Evolutionary conservation across 2,797 vertebrate genomes (phyloP).

Genomic region (Rousettus madagascariensis): DNA sequence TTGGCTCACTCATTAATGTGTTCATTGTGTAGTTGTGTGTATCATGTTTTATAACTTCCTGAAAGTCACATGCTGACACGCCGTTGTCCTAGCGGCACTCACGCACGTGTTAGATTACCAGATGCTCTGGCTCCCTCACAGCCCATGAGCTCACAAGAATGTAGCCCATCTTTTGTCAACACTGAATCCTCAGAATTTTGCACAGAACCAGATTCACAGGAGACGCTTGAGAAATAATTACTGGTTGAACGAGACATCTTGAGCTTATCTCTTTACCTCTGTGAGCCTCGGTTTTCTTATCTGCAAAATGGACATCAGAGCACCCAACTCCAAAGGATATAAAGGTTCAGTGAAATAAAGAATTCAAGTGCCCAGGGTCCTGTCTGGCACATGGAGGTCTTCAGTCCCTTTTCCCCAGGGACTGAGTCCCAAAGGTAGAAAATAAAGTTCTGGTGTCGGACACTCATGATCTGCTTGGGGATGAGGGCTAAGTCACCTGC

Average conservation of each 20-base stretch:
- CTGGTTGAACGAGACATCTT: neutral
- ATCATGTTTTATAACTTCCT: neutral
- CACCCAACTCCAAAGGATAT: neutral
- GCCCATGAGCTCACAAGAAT: neutral
- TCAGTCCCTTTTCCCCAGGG: neutral
- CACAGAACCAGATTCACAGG: neutral
- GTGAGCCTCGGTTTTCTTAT: neutral
- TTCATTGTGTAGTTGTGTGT: neutral
- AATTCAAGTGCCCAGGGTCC: neutral
- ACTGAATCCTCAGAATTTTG: neutral
- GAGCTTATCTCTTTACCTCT: neutral
- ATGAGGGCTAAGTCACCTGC: neutral
- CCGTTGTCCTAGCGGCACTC: neutral
- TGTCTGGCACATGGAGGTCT: neutral
- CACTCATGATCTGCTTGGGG: neutral
- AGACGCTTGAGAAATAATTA: neutral
- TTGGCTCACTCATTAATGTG: neutral
- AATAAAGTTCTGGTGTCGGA: neutral
- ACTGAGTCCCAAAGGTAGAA: neutral
- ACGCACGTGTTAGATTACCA: accelerated
- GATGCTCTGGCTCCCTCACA: neutral
- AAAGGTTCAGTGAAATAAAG: neutral
- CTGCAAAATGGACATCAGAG: neutral
- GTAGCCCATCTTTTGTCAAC: neutral
- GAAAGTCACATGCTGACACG: neutral